Percentiles rank a stretch among this genome's conserved stretches.
Evolutionary conservation across 2,888 invertebrate species (phyloP).

Genomic region (Furcula furcula): DNA sequence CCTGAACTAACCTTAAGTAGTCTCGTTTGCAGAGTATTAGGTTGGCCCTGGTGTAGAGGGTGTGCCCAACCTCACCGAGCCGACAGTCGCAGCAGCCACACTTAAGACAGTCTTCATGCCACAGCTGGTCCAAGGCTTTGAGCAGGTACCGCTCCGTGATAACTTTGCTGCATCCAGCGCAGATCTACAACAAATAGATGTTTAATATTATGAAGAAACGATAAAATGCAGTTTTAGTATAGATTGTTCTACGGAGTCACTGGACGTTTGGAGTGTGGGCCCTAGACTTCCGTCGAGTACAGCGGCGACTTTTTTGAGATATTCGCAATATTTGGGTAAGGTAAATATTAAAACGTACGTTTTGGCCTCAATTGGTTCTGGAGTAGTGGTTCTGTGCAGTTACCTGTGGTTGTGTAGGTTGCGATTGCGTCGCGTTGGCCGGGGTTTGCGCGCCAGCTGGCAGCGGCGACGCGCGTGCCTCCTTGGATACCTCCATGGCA

Average conservation of each 20-base stretch:
- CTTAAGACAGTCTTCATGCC: constrained; percentile 99
- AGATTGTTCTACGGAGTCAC: too few species aligned
- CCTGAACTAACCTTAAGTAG: constrained; percentile 89
- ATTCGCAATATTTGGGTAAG: too few species aligned
- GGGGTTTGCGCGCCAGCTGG: constrained; percentile 58
- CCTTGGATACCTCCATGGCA: constrained; percentile 95
- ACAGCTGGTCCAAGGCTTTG: constrained; percentile 95
- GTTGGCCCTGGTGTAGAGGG: constrained; percentile 97
- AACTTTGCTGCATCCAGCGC: constrained; percentile 96
- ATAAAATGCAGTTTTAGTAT: too few species aligned
- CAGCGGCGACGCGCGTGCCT: constrained; percentile 74
- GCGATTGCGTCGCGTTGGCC: constrained; percentile 43
- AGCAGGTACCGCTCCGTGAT: constrained; percentile 95
- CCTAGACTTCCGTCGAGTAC: too few species aligned
- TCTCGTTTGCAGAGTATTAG: constrained; percentile 97
- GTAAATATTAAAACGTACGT: too few species aligned
- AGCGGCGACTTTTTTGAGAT: too few species aligned
- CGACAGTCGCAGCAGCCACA: constrained; percentile 98
- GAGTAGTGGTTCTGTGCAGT: too few species aligned
- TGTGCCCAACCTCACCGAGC: constrained; percentile 97
- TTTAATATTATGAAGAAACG: too few species aligned
- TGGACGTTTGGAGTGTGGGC: too few species aligned
- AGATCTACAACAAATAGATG: too few species aligned
- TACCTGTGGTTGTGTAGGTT: constrained; percentile 65
- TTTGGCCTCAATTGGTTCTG: too few species aligned